Evolutionary conservation across 92 coral and sea anemone genomes (phyloP).

Genomic region (Metridium senile): DNA sequence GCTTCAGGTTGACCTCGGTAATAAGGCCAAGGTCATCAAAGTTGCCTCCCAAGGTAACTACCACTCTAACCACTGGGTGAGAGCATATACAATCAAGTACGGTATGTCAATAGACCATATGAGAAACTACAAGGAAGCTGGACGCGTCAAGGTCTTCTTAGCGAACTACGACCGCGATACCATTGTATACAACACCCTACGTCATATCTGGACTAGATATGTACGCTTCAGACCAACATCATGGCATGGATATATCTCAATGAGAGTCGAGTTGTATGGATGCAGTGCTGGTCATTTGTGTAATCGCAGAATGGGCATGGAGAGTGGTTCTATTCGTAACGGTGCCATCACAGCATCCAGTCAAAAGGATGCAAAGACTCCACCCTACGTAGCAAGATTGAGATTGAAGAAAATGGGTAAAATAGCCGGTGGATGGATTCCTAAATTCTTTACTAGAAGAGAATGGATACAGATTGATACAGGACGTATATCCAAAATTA

Average conservation of each 20-base stretch:
- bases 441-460: slow-evolving; percentile 56
- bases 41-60: slow-evolving; percentile 79
- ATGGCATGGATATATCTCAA: slow-evolving; percentile 80
- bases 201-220: slow-evolving; percentile 72
- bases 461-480: slow-evolving; percentile 79
- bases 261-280: slow-evolving; percentile 87
- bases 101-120: slow-evolving; percentile 64
- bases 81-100: slow-evolving; percentile 61
- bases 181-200: slow-evolving; percentile 64
- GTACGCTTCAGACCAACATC: slow-evolving; percentile 70
- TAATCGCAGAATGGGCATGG: slow-evolving; percentile 76
- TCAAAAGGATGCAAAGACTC: slow-evolving; percentile 49
- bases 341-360: slow-evolving; percentile 78
- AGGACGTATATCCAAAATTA: slow-evolving; percentile 59
- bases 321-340: slow-evolving; percentile 71
- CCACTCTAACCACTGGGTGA: slow-evolving; percentile 83
- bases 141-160: slow-evolving; percentile 74
- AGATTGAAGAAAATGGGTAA: slow-evolving; percentile 69
- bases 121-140: slow-evolving; percentile 62
- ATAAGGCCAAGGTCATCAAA: slow-evolving; percentile 59
- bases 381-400: slow-evolving; percentile 73
- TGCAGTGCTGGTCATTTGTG: slow-evolving; percentile 85
- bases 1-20: slow-evolving; percentile 81
- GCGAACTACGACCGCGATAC: slow-evolving; percentile 79
- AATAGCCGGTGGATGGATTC: slow-evolving; percentile 73